Base-by-base conservation (phyloP, 1,140 invertebrate species). In the Listronotus oregonensis region DNA sequence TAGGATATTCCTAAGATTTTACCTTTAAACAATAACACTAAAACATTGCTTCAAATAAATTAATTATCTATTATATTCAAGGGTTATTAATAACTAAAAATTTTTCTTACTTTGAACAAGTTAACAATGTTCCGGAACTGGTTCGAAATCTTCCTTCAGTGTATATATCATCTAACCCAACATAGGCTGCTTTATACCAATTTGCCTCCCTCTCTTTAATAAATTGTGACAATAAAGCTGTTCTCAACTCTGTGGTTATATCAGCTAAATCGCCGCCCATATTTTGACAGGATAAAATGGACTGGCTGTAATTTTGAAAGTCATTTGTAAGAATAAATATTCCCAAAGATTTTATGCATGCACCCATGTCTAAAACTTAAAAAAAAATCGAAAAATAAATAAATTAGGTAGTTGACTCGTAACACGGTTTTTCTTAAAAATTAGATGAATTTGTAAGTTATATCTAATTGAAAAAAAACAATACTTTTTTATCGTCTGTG, bases 291-390 rank as follows among this genome's bases (percentile, higher is more conserved):
- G 72, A 70, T 1, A 68, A 56, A 17, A 77, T 76, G 0, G 87
- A 83, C 44, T 83, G 72, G 2, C 82, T 83, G 66, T 85, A 87
- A 78, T 87, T 89, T 17, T 79, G 62, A 50, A 69, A 77, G 7
- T 82, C 69, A 6, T 76, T 37, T 1, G 82, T 76, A 7, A 87
- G 63, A 39, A 77, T 68, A 73, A 88, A 89, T 71, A 90, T 74
- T 2, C 88, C 88, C 1, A 83, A 71, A 0, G 73, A 80, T 59
- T 83, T 83, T 3, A 89, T 71, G 66, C 87, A 89, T 6, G 77
- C 80, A 3, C 83, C 65, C 64, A 83, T 85, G 27, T 72, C 60
- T 34, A 81, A 80, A 0, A 77, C 85, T 87, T n/a, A n/a, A n/a
- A n/a, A n/a, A n/a, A n/a, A n/a, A n/a, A n/a, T n/a, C n/a, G n/a